These are phyloP conservation scores for Metalampra italica DNA, from an alignment of 2,888 invertebrate genomes.

Conservation along the genomic window DNA sequence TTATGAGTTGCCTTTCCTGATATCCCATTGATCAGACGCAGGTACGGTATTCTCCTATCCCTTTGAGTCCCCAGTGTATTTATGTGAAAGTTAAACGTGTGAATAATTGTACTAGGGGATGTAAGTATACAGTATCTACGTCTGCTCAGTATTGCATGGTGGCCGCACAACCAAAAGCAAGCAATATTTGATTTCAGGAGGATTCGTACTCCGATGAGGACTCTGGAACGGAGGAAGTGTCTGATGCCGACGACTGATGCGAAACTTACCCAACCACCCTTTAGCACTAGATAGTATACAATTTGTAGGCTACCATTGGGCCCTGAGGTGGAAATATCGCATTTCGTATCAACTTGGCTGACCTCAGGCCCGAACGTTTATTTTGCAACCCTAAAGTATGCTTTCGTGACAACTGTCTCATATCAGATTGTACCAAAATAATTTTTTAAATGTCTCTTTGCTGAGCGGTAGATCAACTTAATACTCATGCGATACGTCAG, in stretches of 20 bases:
- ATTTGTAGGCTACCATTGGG: neutral
- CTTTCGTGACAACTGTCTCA: constrained; percentile 31
- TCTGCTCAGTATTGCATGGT: constrained; percentile 42
- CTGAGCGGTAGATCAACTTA: constrained; percentile 35
- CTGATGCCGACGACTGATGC: constrained; percentile 70
- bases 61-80: constrained; percentile 17
- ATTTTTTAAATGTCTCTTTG: constrained; percentile 25
- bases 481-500: constrained; percentile 41
- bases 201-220: constrained; percentile 73
- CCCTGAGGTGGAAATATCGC: neutral
- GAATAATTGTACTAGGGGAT: neutral
- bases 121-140: constrained; percentile 47
- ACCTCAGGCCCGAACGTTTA: neutral
- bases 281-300: constrained; percentile 31
- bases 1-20: constrained; percentile 29
- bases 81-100: neutral
- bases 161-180: constrained; percentile 53
- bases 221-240: constrained; percentile 71
- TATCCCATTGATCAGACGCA: constrained; percentile 45
- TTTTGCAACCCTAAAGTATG: neutral
- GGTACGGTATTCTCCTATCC: constrained; percentile 42
- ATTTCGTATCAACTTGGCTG: neutral
- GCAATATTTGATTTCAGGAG: constrained; percentile 74
- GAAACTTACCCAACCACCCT: constrained; percentile 32
- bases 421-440: constrained; percentile 48